These are phyloP conservation scores for Sakesphorus luctuosus DNA, from an alignment of 2,113 vertebrate species.

Conservation along the genomic window DNA sequence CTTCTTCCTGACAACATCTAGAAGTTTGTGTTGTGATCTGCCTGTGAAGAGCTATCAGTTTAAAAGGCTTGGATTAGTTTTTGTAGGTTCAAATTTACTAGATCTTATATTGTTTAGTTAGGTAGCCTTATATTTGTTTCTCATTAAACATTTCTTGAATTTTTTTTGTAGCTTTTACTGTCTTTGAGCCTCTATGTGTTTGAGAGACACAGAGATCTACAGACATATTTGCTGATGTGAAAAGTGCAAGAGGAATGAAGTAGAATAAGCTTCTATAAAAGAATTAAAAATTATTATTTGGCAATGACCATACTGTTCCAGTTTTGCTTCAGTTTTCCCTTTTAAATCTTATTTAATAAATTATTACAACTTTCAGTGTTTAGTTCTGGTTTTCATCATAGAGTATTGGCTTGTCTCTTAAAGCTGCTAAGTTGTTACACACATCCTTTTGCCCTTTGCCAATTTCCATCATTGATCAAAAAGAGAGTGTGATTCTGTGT, in stretches of 20 bases:
- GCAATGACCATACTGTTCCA: not conserved
- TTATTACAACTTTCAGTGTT: not conserved
- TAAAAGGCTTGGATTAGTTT: not conserved
- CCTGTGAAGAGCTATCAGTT: not conserved
- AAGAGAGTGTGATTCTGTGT: not conserved
- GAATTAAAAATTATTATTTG: not conserved
- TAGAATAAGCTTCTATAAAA: not conserved
- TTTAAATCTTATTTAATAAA: not conserved
- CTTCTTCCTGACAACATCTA: not conserved
- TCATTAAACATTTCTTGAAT: not conserved
- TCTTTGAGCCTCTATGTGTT: not conserved
- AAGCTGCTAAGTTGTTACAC: not conserved
- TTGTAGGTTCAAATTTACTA: not conserved
- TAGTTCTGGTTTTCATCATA: constrained; percentile 2
- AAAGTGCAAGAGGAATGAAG: not conserved
- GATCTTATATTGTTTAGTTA: not conserved
- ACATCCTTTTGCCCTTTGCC: not conserved
- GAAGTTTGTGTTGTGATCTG: not conserved
- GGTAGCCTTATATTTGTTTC: not conserved
- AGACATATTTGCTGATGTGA: not conserved
- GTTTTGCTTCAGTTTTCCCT: not conserved
- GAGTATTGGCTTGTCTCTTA: not conserved
- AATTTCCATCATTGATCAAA: not conserved
- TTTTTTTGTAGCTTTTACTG: not conserved
- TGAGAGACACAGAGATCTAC: not conserved